These are phyloP conservation scores for Wiebesia pumilae DNA, from an alignment of 1,140 invertebrate genomes.

Conservation along the genomic window DNA sequence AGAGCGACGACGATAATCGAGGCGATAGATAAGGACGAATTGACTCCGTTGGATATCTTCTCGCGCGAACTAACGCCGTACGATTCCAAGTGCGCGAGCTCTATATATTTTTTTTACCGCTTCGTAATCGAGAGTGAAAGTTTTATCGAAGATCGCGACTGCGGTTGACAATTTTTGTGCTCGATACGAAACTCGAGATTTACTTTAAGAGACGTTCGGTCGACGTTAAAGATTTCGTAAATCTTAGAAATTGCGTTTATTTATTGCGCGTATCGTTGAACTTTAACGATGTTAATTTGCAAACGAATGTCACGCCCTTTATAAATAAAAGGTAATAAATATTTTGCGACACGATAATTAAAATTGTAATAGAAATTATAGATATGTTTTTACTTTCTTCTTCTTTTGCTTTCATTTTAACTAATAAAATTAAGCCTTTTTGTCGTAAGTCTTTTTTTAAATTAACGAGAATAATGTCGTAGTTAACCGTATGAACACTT, in stretches of 20 bases:
- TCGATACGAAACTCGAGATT: neutral
- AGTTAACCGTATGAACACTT: too few species aligned
- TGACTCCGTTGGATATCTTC: constrained; percentile 4
- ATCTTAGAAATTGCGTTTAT: neutral
- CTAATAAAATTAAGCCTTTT: too few species aligned
- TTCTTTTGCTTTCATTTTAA: too few species aligned
- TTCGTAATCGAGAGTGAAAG: constrained; percentile 14
- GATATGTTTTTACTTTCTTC: too few species aligned
- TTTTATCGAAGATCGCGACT: neutral
- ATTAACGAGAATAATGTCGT: too few species aligned
- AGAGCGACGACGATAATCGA: neutral
- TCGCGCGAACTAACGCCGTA: neutral
- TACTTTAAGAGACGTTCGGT: neutral
- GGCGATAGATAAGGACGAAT: constrained; percentile 24
- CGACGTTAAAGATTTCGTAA: neutral
- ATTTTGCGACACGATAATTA: too few species aligned
- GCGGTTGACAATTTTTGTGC: neutral
- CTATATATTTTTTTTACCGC: neutral
- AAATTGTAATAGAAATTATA: too few species aligned
- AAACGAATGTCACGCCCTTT: too few species aligned
- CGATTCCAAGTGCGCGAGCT: neutral
- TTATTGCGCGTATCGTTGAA: too few species aligned
- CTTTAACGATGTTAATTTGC: too few species aligned
- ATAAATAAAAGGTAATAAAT: too few species aligned
- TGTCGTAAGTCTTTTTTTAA: too few species aligned